A percentile compares a stretch with the other conserved stretches of the same genome.
phyloP scores from a whole-genome alignment of 2,113 vertebrate genomes.

The Mesembrinibis cayennensis region DNA sequence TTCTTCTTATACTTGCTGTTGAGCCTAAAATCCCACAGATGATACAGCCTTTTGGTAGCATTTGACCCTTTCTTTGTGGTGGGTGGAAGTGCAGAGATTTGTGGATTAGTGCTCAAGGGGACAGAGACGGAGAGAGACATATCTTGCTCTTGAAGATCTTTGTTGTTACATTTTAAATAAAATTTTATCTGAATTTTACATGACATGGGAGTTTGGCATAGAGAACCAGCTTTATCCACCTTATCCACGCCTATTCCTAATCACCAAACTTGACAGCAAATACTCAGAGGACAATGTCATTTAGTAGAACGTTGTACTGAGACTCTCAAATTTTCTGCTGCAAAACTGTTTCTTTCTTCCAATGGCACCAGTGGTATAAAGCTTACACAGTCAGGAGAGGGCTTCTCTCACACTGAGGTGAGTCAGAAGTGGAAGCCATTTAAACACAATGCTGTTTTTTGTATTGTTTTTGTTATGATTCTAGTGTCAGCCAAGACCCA shows the following conservation, averaged over 20 bases:
- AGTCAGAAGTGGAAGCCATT: neutral
- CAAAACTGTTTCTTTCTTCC: neutral
- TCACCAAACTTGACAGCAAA: neutral
- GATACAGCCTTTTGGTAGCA: neutral
- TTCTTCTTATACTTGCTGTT: neutral
- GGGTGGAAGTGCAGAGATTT: neutral
- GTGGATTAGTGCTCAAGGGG: neutral
- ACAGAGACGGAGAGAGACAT: neutral
- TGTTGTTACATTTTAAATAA: neutral
- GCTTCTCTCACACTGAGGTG: neutral
- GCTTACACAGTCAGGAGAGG: rapidly evolving
- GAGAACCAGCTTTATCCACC: neutral
- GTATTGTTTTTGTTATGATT: neutral
- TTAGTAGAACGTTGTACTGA: neutral
- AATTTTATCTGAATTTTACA: neutral
- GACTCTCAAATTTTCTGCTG: neutral
- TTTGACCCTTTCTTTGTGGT: neutral
- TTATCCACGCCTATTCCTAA: neutral
- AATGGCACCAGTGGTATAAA: neutral
- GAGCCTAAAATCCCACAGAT: neutral
- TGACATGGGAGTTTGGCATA: neutral
- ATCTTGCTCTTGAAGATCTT: neutral
- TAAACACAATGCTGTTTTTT: neutral
- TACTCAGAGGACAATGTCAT: neutral
- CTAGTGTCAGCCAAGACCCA: neutral